Evolutionary conservation across 92 coral and sea anemone species (phyloP).

Genomic region (Umimayanthus kanabou): DNA sequence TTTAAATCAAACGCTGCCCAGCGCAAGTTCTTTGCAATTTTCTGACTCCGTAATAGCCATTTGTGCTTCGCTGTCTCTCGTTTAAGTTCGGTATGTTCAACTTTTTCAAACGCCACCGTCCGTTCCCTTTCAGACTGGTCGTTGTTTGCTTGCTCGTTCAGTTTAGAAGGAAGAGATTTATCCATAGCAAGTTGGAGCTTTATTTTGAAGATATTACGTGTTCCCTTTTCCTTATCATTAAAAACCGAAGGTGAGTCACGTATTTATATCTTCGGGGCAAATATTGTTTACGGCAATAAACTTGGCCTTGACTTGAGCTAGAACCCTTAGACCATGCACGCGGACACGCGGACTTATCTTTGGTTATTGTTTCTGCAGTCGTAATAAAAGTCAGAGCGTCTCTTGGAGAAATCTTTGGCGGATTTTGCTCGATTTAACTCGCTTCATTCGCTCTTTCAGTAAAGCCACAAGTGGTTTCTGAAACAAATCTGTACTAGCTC

Average conservation of each 20-base stretch:
- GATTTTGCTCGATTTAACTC: neutral
- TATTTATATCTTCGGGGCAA: neutral
- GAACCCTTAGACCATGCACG: neutral
- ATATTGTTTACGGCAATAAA: neutral
- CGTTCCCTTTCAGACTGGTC: neutral
- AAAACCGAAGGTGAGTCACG: slow-evolving; percentile 10
- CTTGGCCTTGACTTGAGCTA: slow-evolving; percentile 9
- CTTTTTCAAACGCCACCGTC: neutral
- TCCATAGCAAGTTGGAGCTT: neutral
- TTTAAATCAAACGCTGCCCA: neutral
- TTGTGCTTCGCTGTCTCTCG: slow-evolving; percentile 9
- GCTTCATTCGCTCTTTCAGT: neutral
- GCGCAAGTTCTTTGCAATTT: slow-evolving; percentile 6
- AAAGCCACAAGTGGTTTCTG: neutral
- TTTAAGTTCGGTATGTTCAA: neutral
- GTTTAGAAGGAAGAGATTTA: neutral
- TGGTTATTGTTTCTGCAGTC: neutral
- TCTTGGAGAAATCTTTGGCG: too few species aligned
- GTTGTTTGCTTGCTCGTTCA: neutral
- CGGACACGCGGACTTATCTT: neutral
- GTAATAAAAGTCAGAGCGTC: neutral
- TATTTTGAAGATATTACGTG: neutral
- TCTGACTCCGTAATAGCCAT: slow-evolving; percentile 26
- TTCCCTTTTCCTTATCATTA: neutral
- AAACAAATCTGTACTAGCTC: neutral